phyloP scores from a whole-genome alignment of 2,113 vertebrate species.

The Coracopsis vasa region DNA sequence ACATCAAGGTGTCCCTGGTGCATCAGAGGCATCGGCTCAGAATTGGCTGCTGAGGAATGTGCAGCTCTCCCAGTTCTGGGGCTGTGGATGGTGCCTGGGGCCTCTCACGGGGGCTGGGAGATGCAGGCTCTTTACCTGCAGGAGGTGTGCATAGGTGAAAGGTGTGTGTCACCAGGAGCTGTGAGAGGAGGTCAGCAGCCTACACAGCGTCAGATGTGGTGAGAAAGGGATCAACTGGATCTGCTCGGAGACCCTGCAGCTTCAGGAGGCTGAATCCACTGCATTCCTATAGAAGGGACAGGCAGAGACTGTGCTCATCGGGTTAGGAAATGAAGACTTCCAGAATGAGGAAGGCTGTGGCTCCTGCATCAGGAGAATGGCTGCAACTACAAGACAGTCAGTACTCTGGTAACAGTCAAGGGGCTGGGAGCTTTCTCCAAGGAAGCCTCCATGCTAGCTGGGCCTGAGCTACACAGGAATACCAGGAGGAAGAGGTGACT shows the following conservation, averaged over 20 bases:
- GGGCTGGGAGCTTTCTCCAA: not conserved
- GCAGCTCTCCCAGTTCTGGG: not conserved
- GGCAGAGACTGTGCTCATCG: accelerated
- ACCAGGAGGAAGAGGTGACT: too few relatives aligned
- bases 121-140: too few relatives aligned
- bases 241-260: not conserved
- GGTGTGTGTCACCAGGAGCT: not conserved
- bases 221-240: not conserved
- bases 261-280: not conserved
- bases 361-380: not conserved
- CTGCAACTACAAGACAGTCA: not conserved
- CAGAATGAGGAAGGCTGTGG: not conserved
- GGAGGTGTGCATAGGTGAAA: not conserved
- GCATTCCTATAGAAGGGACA: not conserved
- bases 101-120: not conserved
- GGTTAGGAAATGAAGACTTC: not conserved
- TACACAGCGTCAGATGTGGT: not conserved
- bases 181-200: not conserved
- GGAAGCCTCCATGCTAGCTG: not conserved
- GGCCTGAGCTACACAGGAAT: not conserved
- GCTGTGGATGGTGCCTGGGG: not conserved
- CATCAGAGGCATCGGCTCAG: not conserved
- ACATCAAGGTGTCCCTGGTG: not conserved
- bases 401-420: not conserved
- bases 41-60: not conserved